A percentile compares a stretch with the other conserved stretches of the same genome.
Evolutionary conservation across 1,140 invertebrate genomes (phyloP).

Genomic region (Macrostomum lignano): DNA sequence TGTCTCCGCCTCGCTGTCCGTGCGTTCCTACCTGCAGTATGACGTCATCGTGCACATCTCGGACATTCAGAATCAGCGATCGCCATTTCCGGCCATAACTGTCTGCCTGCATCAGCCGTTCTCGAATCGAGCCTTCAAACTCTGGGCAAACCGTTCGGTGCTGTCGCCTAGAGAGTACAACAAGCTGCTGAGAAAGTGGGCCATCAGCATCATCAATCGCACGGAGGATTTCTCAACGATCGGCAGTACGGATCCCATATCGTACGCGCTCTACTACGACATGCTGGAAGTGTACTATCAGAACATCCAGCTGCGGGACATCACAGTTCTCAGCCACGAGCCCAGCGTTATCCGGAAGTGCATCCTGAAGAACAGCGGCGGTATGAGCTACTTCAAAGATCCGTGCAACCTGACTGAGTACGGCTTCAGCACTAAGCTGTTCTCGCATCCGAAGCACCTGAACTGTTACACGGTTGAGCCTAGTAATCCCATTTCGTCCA

Average conservation of each 20-base stretch:
- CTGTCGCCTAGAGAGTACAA: slow-evolving; percentile 4
- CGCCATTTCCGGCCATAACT: slow-evolving; percentile 1
- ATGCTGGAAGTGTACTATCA: neutral
- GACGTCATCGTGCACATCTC: neutral
- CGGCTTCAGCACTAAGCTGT: neutral
- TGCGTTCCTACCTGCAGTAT: neutral
- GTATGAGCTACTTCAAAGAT: neutral
- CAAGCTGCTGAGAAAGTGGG: neutral
- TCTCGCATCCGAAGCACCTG: neutral
- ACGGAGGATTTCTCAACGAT: neutral
- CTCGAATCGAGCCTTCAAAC: neutral
- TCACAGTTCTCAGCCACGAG: neutral
- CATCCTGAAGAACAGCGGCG: neutral
- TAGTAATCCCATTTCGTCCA: neutral
- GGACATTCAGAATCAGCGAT: too few species aligned
- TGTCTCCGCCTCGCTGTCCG: neutral
- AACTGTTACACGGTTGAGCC: slow-evolving; percentile 3
- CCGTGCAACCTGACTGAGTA: neutral
- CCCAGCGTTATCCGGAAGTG: neutral
- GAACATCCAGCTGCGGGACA: neutral
- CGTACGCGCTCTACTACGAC: neutral
- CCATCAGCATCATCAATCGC: neutral
- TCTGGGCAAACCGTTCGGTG: neutral
- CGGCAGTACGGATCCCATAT: too few species aligned
- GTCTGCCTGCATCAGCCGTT: slow-evolving; percentile 2